Evolutionary conservation across 2,888 invertebrate species (phyloP).

Genomic region (Clunio marinus): DNA sequence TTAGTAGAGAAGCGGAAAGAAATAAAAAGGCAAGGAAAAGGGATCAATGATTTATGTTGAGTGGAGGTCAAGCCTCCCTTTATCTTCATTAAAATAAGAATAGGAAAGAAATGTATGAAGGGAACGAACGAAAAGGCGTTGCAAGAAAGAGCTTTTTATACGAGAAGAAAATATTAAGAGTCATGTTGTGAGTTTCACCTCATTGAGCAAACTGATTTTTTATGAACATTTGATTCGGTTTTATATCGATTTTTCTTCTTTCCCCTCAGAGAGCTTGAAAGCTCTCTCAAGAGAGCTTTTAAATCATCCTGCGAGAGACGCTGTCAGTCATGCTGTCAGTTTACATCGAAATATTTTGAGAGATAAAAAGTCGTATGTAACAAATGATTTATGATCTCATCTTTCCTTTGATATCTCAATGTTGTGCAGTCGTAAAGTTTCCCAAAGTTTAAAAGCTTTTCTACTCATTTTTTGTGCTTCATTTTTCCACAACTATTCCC

Average conservation of each 20-base stretch:
- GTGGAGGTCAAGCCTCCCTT: too few species aligned
- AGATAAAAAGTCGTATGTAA: background rate
- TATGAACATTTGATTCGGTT: background rate
- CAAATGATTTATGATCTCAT: too few species aligned
- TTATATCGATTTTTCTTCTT: slow-evolving; percentile 7
- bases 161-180: background rate
- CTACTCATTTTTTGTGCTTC: too few species aligned
- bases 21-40: background rate
- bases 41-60: slow-evolving; percentile 12
- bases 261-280: background rate
- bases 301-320: background rate
- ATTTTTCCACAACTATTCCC: too few species aligned
- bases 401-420: too few species aligned
- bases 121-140: background rate
- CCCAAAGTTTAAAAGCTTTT: too few species aligned
- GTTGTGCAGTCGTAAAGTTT: too few species aligned
- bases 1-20: background rate
- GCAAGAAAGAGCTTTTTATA: background rate
- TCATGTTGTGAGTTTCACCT: slow-evolving; percentile 5
- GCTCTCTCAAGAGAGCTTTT: background rate
- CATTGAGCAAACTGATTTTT: background rate
- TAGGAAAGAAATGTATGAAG: background rate
- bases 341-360: slow-evolving; percentile 2
- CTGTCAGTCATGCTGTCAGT: background rate
- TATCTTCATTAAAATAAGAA: slow-evolving; percentile 13